Percentiles rank a stretch among this genome's conserved stretches.
phyloP scores from a whole-genome alignment of 2,113 vertebrate genomes.

The Podarcis cretensis region DNA sequence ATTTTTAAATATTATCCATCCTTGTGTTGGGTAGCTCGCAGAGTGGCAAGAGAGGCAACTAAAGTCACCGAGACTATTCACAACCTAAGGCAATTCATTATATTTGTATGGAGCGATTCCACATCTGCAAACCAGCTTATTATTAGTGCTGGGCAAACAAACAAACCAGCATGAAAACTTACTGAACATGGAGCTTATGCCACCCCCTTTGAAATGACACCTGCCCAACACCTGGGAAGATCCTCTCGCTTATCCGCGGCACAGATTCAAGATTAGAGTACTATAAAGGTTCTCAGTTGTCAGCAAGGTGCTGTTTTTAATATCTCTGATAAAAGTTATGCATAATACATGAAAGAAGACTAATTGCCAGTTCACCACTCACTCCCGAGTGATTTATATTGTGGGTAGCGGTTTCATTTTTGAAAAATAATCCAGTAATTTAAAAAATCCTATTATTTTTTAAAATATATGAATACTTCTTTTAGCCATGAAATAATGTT shows the following conservation, averaged over 20 bases:
- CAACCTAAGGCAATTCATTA: constrained; percentile 20
- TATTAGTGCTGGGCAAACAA: neutral
- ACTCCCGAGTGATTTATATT: neutral
- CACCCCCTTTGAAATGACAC: neutral
- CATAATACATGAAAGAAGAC: neutral
- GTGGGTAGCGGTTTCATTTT: neutral
- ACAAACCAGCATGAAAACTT: neutral
- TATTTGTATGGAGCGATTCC: neutral
- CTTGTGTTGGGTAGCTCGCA: constrained; percentile 36
- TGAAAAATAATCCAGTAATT: neutral
- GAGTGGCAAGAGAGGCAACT: constrained; percentile 30
- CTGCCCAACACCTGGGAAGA: neutral
- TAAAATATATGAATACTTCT: neutral
- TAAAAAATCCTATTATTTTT: neutral
- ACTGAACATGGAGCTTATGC: neutral
- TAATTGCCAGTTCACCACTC: neutral
- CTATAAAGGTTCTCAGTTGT: neutral
- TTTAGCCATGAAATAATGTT: neutral
- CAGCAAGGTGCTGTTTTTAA: neutral
- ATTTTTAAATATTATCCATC: constrained; percentile 48
- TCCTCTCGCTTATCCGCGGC: constrained; percentile 2
- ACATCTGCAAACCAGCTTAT: neutral
- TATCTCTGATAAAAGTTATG: neutral
- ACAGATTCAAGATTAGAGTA: neutral
- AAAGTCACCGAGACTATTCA: constrained; percentile 13